A percentile compares a stretch with the other conserved stretches of the same genome.
These are phyloP conservation scores for Nanorana parkeri DNA, from an alignment of 2,113 vertebrate species.

Conservation along the genomic window DNA sequence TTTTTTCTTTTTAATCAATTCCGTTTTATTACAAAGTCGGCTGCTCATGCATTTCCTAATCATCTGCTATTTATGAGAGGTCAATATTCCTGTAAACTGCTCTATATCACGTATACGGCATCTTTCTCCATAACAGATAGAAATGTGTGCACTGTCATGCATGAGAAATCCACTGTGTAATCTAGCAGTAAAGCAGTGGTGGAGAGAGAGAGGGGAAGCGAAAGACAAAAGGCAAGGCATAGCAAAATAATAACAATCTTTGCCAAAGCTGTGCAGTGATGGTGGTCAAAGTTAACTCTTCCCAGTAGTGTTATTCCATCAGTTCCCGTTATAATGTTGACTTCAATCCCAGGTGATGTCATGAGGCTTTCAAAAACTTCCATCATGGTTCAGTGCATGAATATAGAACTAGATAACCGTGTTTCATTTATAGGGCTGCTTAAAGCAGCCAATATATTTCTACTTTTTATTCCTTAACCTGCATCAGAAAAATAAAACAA, in stretches of 20 bases:
- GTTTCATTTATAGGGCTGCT: no score
- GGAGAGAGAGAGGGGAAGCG: neutral
- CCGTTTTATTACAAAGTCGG: conserved; percentile 49
- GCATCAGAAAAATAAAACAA: no score
- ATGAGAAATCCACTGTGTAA: conserved; percentile 54
- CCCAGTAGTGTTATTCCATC: no score
- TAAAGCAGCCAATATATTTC: no score
- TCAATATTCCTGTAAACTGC: conserved; percentile 51
- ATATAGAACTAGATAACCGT: no score
- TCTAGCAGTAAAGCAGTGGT: conserved; percentile 35
- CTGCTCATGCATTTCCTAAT: conserved; percentile 57
- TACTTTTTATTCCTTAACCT: no score
- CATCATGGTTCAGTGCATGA: no score
- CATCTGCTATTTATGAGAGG: conserved; percentile 54
- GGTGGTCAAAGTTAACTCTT: conserved; percentile 20
- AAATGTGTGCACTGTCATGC: conserved; percentile 52
- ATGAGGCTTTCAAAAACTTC: no score
- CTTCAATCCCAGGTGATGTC: no score
- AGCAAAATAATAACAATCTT: conserved; percentile 43
- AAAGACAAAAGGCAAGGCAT: conserved; percentile 39
- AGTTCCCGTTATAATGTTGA: no score
- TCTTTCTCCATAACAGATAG: conserved; percentile 48
- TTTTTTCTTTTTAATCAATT: conserved; percentile 50
- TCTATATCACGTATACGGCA: conserved; percentile 44
- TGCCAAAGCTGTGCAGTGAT: conserved; percentile 2